Conservation (phyloP, 2,888 invertebrate species). For the Stenotaenia linearis region DNA sequence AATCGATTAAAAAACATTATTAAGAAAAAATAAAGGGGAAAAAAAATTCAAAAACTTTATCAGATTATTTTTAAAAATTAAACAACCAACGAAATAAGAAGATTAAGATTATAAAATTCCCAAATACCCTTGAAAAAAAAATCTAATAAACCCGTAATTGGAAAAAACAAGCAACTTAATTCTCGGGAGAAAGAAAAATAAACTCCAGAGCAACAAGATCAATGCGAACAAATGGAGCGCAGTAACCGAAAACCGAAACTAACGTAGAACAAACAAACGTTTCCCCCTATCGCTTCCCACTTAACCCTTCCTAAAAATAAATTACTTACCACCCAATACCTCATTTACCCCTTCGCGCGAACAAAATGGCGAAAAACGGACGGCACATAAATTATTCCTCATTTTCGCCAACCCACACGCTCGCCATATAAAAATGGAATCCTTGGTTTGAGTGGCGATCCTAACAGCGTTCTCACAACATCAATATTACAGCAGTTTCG, state of each 20-base stretch:
- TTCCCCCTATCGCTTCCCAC: background rate
- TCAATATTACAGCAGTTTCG: background rate
- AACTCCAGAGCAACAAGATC: background rate
- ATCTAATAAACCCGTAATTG: background rate
- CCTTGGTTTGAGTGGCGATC: background rate
- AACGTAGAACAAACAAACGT: background rate
- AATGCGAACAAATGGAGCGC: background rate
- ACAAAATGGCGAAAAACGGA: background rate
- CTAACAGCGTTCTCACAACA: conserved; percentile 8
- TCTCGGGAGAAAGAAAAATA: background rate
- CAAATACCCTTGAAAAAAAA: no score
- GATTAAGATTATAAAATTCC: no score
- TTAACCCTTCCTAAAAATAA: background rate
- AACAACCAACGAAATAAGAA: no score
- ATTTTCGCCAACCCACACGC: background rate
- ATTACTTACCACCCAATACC: conserved; percentile 3
- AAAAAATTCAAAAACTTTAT: no score
- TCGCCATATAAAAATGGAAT: background rate
- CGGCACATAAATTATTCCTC: conserved; percentile 4
- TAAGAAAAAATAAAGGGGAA: background rate
- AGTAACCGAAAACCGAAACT: background rate
- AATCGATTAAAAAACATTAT: background rate
- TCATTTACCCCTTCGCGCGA: background rate
- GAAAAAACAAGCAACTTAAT: background rate
- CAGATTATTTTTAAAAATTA: no score